A percentile compares a stretch with the other conserved stretches of the same genome.
Evolutionary conservation across 2,797 vertebrate genomes (phyloP).

Genomic region (Pteropus rufus): DNA sequence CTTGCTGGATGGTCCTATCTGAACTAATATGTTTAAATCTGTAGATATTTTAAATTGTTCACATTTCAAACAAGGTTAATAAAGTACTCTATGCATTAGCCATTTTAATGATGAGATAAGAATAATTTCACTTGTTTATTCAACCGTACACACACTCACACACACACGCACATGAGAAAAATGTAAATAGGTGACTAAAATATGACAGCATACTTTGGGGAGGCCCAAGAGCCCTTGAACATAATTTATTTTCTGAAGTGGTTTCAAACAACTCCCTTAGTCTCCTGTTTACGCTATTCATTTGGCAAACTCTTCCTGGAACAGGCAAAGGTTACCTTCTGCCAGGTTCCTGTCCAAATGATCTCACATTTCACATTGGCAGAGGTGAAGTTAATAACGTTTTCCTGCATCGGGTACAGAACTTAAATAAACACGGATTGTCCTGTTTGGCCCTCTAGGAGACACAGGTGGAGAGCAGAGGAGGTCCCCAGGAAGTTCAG

Average conservation of each 20-base stretch:
- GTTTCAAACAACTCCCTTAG: background rate
- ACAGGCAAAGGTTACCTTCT: constrained; percentile 22
- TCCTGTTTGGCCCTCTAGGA: background rate
- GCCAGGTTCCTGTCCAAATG: constrained; percentile 30
- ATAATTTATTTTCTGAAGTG: constrained; percentile 18
- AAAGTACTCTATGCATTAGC: background rate
- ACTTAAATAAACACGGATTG: background rate
- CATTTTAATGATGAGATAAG: background rate
- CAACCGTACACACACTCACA: background rate
- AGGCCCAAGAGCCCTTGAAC: background rate
- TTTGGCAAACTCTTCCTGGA: constrained; percentile 11
- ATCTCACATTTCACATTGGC: background rate
- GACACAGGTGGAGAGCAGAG: background rate
- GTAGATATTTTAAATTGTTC: background rate
- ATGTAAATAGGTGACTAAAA: background rate
- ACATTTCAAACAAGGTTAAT: background rate
- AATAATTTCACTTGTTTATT: background rate
- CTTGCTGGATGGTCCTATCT: background rate
- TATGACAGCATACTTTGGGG: background rate
- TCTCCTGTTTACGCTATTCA: background rate
- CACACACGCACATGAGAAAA: background rate
- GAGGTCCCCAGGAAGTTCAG: too few species aligned
- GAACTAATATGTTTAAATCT: background rate
- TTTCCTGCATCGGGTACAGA: constrained; percentile 5
- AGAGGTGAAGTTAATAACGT: background rate